Base-by-base conservation (phyloP, 2,888 invertebrate species). In the Julus scanicus region DNA sequence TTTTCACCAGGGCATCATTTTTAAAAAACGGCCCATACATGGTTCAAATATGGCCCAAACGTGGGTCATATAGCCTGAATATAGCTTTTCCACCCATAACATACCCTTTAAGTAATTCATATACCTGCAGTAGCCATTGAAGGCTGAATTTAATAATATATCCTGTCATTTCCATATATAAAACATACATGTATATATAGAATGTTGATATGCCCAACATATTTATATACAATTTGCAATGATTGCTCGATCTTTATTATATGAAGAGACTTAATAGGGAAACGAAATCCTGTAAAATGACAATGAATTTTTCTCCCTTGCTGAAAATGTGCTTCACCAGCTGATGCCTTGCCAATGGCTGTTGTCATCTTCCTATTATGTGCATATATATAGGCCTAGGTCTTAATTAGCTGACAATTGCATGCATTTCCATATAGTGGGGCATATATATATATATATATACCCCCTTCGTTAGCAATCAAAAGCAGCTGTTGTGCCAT, bases 371-470 rank as follows among this genome's bases (percentile, higher is more conserved):
- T 40, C 84, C 84, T 84, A 44, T 84, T 84, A 84, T 84, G 40
- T 40, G 84, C 84, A n/a, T n/a, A 84, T 49, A 48, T 84, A 39
- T 84, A 49, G 37, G 37, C 53, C 49, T n/a, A n/a, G 48, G 20
- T 49, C 53, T 86, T 86, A 86, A 86, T 86, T 86, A 86, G 48
- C 86, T 86, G 86, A 86, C 86, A 86, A 86, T 86, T 86, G 86
- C 86, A 86, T 86, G 49, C 86, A 86, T 86, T 86, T 86, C 53
- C 86, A 86, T 86, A 86, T 29, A 39, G 20, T 37, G 84, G 15
- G 15, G 48, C n/a, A n/a, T n/a, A n/a, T n/a, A n/a, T n/a, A n/a
- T n/a, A n/a, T n/a, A n/a, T n/a, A 48, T 49, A 86, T 86, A 53
- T 15, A 49, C 49, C 86, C 49, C 86, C 86, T 86, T 53, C 86